These are phyloP conservation scores for Molossus alvarezi DNA, from an alignment of 2,797 vertebrate species.

Conservation along the genomic window DNA sequence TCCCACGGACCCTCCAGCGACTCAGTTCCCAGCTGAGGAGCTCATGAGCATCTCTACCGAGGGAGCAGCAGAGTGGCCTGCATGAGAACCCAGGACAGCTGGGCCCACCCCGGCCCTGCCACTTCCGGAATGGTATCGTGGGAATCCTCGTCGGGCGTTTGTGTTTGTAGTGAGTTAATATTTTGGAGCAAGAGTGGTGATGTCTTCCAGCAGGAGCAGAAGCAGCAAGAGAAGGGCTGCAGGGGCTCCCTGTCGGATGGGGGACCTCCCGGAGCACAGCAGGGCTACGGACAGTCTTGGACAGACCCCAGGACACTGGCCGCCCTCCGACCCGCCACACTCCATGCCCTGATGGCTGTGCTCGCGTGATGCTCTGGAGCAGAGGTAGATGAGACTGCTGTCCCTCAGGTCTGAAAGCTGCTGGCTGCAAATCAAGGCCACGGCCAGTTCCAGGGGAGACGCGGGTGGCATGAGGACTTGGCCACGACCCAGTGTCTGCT, in stretches of 20 bases:
- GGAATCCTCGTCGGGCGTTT: background rate
- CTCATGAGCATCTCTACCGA: background rate
- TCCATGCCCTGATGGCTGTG: no score
- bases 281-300: rapidly evolving
- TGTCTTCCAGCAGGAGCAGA: background rate
- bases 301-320: background rate
- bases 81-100: background rate
- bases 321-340: rapidly evolving
- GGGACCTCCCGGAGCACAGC: rapidly evolving
- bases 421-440: background rate
- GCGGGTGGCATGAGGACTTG: rapidly evolving
- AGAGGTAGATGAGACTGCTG: background rate
- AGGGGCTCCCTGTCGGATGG: background rate
- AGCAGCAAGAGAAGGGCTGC: rapidly evolving
- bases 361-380: background rate
- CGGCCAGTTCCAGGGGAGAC: rapidly evolving
- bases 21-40: background rate
- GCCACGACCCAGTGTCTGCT: background rate
- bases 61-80: background rate
- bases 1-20: background rate
- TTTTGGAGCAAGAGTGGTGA: background rate
- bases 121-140: background rate
- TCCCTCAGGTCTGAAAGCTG: background rate
- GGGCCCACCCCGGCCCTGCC: background rate
- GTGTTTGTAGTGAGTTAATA: background rate